Evolutionary conservation across 2,113 vertebrate genomes (phyloP), one percentile per base, ranked within the genome.

Genomic region (Vanacampus margaritifer): DNA sequence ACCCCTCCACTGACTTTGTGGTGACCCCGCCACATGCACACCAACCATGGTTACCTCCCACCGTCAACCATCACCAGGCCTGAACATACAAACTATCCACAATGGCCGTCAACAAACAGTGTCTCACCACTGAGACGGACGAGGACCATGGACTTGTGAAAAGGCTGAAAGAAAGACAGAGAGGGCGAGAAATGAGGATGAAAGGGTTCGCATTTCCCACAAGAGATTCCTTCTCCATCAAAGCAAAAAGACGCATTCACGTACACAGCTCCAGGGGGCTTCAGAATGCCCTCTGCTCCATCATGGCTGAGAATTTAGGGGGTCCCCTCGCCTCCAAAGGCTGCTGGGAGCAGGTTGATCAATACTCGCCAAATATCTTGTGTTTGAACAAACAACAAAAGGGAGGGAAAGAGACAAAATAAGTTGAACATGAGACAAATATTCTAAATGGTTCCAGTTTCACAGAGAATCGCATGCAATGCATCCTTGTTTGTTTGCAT

Each of bases 201-300:
- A 81, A 71, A 74, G 67, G 32, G 41, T 72, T 71, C 54, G 56
- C 81, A 82, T 70, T 54, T 75, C 74, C 79, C 76, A 78, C 66
- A 83, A 80, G 72, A 69, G 78, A 75, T 37, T 61, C 73, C 65
- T 69, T 63, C 68, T 74, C 65, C 36, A 78, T 73, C 74, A 68
- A 79, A 68, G 65, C 14, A 0, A 73, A 57, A 73, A 11, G n/a
- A n/a, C 19, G 39, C 72, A 23, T 76, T 73, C 81, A 69, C 37
- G 60, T 78, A 74, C 89, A 85, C 73, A 83, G 84, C 84, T 81
- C 67, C 23, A 35, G 74, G 80, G 80, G 73, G 62, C 64, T 74
- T 75, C 14, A 75, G 85, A 87, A 90, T 83, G 80, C 83, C 56
- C 43, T 46, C 32, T 69, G 74, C 85, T 90, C 77, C 67, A 88